Evolutionary conservation across 1,140 invertebrate species (phyloP), one percentile per base, ranked within the genome.

Genomic region (Brachionus rotundiformis): DNA sequence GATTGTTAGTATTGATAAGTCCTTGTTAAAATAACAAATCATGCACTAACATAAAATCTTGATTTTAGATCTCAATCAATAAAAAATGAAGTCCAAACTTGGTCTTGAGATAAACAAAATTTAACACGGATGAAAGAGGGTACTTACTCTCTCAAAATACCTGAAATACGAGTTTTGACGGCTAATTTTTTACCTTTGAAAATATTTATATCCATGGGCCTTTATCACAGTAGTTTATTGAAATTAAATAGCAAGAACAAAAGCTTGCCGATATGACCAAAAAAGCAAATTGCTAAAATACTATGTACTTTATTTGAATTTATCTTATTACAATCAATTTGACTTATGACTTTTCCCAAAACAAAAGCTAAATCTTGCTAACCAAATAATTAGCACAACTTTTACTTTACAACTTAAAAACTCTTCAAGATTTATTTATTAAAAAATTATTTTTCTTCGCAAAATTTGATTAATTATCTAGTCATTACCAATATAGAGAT

Each of bases 331-430:
- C 63, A 33, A 68, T 68, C 63, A 68, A 68, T 33, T 33, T 68
- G 63, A 68, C 63, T 68, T 68, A 68, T 68, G 63, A 68, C 63
- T 68, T 68, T 68, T 68, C 63, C 63, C 29, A 68, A 68, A 63
- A 63, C 23, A 63, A 63, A n/a, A 31, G 13, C 27, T 68, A 68
- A 33, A 33, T 31, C 63, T 68, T 33, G 31, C 27, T 68, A n/a
- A 68, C 63, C 63, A 27, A 68, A 3, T 68, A 33, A 68, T 68
- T 68, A 68, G 63, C 63, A 68, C 63, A 33, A 63, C 59, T 63
- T 31, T 63, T 63, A 27, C 10, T 33, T 33, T 11, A 68, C 27
- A 68, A n/a, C n/a, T 33, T 33, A 11, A 68, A 68, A 31, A 27
- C 63, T 33, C 29, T 63, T 27, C 11, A 27, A 49, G 47, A 3